Evolutionary conservation across 2,888 invertebrate species (phyloP).

Genomic region (Cerastis leucographa): DNA sequence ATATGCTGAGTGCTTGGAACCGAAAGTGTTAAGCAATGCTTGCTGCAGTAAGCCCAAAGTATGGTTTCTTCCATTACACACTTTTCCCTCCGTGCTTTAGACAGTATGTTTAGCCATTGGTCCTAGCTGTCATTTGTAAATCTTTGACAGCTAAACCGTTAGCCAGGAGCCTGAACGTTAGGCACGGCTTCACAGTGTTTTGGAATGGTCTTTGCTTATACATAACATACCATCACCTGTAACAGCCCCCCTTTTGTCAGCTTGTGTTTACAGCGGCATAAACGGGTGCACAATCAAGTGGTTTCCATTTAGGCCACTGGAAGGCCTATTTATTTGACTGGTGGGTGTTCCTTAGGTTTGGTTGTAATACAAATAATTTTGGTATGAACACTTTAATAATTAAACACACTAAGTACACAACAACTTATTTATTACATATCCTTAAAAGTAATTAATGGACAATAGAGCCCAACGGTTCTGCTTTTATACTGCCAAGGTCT

Average conservation of each 20-base stretch:
- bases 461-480: slow-evolving; percentile 95
- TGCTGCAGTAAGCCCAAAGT: not conserved
- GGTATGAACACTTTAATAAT: not conserved
- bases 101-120: not conserved
- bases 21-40: not conserved
- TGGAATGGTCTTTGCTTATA: not conserved
- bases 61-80: not conserved
- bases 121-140: not conserved
- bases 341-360: not conserved
- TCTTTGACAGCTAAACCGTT: not conserved
- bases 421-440: slow-evolving; percentile 75
- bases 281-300: not conserved
- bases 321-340: not conserved
- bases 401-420: slow-evolving; percentile 43
- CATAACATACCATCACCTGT: too few species aligned
- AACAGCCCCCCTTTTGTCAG: not conserved
- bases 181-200: not conserved
- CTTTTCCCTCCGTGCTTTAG: not conserved
- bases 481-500: slow-evolving; percentile 95
- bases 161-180: not conserved
- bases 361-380: not conserved
- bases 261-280: not conserved
- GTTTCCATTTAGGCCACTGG: not conserved
- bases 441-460: slow-evolving; percentile 92
- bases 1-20: too few species aligned